A percentile compares a stretch with the other conserved stretches of the same genome.
phyloP scores from a whole-genome alignment of 2,888 invertebrate species.

The Drepanosiphum platanoidis region DNA sequence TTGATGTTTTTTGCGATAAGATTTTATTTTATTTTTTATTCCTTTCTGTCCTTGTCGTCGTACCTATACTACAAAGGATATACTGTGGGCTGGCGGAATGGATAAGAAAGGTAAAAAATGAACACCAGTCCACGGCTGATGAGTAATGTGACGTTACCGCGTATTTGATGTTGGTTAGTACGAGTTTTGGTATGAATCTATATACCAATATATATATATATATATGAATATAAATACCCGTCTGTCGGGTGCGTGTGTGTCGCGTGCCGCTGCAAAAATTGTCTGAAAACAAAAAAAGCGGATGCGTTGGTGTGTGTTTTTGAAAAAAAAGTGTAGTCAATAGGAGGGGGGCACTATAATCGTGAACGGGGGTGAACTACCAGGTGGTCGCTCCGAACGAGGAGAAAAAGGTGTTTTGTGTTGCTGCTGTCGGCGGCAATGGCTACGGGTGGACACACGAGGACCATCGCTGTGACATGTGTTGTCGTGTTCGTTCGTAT shows the following conservation, averaged over 20 bases:
- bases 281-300: neutral
- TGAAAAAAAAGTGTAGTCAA: too few species aligned
- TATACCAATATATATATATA: neutral
- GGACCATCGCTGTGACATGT: conserved; percentile 34
- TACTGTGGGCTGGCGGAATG: neutral
- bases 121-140: conserved; percentile 34
- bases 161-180: conserved; percentile 30
- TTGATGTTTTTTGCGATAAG: conserved; percentile 43
- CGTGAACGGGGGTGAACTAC: neutral
- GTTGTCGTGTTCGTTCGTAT: neutral
- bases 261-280: conserved; percentile 53
- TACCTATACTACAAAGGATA: conserved; percentile 18
- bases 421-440: neutral
- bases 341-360: too few species aligned
- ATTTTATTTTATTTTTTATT: conserved; percentile 11
- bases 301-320: neutral
- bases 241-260: conserved; percentile 43
- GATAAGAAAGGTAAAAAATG: neutral
- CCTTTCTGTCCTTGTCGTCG: conserved; percentile 3
- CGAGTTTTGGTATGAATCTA: too few species aligned
- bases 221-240: neutral
- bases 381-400: neutral
- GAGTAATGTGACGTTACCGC: conserved; percentile 61
- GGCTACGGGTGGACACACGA: neutral
- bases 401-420: neutral